Evolutionary conservation across 2,797 vertebrate species (phyloP).

Genomic region (Rhinella marina): DNA sequence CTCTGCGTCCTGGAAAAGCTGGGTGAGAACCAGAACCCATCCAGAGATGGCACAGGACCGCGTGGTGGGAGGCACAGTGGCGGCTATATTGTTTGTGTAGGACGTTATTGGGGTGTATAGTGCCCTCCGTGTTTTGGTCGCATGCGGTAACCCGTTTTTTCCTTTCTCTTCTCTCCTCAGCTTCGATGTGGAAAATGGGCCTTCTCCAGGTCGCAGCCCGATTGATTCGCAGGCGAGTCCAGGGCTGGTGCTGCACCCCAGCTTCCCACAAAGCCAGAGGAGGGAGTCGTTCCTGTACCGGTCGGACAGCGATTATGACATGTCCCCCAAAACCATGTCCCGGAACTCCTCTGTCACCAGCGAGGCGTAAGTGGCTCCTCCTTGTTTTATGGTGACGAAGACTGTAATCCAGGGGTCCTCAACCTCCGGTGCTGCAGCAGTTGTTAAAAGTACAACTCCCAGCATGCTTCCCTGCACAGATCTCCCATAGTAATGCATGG

Average conservation of each 20-base stretch:
- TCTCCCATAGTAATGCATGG: no score
- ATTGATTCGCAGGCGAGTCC: conserved; percentile 92
- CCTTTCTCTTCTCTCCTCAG: conserved; percentile 65
- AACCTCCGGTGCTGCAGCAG: no score
- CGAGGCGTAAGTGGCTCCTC: conserved; percentile 81
- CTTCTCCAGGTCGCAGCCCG: conserved; percentile 86
- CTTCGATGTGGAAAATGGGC: conserved; percentile 91
- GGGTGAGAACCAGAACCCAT: background rate
- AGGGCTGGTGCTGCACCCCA: conserved; percentile 86
- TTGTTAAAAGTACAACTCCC: no score
- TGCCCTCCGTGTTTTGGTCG: background rate
- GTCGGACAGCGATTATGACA: conserved; percentile 92
- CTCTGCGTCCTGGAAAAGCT: background rate
- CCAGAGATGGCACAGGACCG: background rate
- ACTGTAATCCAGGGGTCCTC: no score
- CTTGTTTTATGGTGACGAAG: no score
- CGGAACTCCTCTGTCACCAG: conserved; percentile 93
- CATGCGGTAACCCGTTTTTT: background rate
- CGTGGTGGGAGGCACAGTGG: background rate
- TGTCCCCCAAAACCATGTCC: conserved; percentile 91
- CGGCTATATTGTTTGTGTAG: background rate
- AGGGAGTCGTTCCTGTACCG: conserved; percentile 93
- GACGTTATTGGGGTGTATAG: background rate
- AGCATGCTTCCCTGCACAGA: no score
- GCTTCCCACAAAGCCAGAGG: conserved; percentile 84